A percentile compares a stretch with the other conserved stretches of the same genome.
Conservation (phyloP, 2,888 invertebrate genomes). For the Incurvaria masculella region DNA sequence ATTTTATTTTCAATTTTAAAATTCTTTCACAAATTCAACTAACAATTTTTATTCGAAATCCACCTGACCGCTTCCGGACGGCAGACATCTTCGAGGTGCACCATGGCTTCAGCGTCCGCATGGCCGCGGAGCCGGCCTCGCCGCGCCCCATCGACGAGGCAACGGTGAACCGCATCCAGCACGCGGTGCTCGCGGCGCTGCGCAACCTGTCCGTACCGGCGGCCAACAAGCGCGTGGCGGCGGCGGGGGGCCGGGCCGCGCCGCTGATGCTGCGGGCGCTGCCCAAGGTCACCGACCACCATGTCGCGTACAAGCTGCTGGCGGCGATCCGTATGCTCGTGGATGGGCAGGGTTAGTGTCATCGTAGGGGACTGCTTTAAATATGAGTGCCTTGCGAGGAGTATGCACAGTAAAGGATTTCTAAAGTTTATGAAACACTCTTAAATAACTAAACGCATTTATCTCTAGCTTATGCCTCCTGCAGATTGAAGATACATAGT, state of each 20-base stretch:
- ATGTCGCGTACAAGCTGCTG: slow-evolving; percentile 82
- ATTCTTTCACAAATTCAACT: too few species aligned
- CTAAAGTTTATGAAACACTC: too few species aligned
- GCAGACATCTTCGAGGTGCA: slow-evolving; percentile 41
- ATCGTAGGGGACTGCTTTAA: too few species aligned
- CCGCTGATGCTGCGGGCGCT: slow-evolving; percentile 63
- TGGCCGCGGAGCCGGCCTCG: slow-evolving; percentile 14
- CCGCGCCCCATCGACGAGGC: slow-evolving; percentile 21
- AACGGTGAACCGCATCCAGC: slow-evolving; percentile 52
- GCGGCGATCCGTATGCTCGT: slow-evolving; percentile 85
- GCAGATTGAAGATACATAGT: too few species aligned
- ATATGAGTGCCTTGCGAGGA: too few species aligned
- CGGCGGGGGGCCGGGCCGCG: slow-evolving; percentile 60
- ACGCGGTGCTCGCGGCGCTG: slow-evolving; percentile 74
- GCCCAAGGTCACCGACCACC: slow-evolving; percentile 66
- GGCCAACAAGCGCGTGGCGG: slow-evolving; percentile 70
- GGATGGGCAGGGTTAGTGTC: slow-evolving; percentile 71
- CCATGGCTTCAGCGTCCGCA: slow-evolving; percentile 20
- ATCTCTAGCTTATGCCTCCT: too few species aligned
- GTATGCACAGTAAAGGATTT: too few species aligned
- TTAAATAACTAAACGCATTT: too few species aligned
- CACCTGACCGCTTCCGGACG: background rate
- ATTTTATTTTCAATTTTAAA: too few species aligned
- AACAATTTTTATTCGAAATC: slow-evolving; percentile 7
- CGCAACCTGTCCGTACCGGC: slow-evolving; percentile 72